Evolutionary conservation across 1,140 invertebrate species (phyloP), one percentile per base, ranked within the genome.

Genomic region (Drosophila kepulauana): DNA sequence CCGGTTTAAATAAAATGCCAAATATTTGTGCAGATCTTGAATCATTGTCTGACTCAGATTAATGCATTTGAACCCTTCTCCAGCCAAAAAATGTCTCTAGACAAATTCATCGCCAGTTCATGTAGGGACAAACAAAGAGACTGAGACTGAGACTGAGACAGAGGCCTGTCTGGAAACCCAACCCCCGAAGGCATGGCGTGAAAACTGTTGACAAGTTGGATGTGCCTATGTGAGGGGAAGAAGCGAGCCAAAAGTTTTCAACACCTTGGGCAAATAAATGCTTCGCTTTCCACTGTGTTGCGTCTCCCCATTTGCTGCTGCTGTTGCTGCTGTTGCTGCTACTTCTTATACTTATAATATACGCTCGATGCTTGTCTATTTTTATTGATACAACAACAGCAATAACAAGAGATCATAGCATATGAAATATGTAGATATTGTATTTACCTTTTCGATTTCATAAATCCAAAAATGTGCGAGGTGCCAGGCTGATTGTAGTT

Each of bases 381-480:
- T 87, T 80, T 87, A 88, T 78, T 78, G 62, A 62, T 65, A 58
- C 71, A 69, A 65, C 57, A 75, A 68, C 68, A 72, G 28, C 38
- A 57, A 57, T 16, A 78, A 58, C 25, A 54, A 67, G 15, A 66
- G 69, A 56, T 43, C 43, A 66, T 70, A 54, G 62, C 35, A 48
- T 75, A 33, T 63, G 43, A 63, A 54, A 46, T 63, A 30, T 67
- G 58, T 11, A 48, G 15, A 66, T 38, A 51, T 74, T 67, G 20
- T 82, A 87, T 89, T 89, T 87, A 87, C 84, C 84, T 87, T 87
- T 86, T 89, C 75, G 84, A 89, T 87, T 87, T 88, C 75, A 87
- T 87, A 89, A 87, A 87, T 88, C 84, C 84, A 82, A 88, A 69
- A 75, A 65, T 77, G n/a, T 73, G 33, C 58, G 52, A 70, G 74